Conservation (phyloP, 2,888 invertebrate species). For the Tipula confusa region DNA sequence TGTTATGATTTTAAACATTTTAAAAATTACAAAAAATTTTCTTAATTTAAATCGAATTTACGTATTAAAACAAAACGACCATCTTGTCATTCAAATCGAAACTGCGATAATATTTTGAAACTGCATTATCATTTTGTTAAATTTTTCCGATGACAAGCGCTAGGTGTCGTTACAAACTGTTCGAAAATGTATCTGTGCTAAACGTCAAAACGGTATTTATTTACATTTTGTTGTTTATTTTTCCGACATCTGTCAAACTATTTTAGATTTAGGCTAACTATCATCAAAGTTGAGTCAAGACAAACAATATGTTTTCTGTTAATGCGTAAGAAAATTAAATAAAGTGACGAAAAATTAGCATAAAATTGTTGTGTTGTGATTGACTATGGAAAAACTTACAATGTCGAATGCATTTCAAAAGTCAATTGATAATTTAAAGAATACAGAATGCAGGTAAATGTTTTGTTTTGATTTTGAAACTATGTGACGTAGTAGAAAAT, state of each 20-base stretch:
- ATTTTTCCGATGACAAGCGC: no score
- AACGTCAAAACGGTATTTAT: neutral
- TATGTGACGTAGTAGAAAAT: neutral
- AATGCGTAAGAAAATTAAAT: neutral
- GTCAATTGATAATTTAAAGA: constrained; percentile 46
- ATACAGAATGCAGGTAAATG: constrained; percentile 49
- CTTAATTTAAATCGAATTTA: no score
- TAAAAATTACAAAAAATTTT: no score
- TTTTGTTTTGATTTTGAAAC: no score
- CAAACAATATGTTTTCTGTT: constrained; percentile 4
- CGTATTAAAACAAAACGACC: no score
- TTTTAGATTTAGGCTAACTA: neutral
- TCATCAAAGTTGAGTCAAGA: neutral
- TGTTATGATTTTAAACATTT: no score
- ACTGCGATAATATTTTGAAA: no score
- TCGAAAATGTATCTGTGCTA: neutral
- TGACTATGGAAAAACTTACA: constrained; percentile 43
- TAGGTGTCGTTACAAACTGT: neutral
- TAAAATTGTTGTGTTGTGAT: neutral
- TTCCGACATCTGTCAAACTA: neutral
- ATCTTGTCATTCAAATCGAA: no score
- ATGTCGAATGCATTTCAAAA: constrained; percentile 44
- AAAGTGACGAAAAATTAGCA: neutral
- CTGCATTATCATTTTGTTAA: no score
- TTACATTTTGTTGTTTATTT: neutral